Evolutionary conservation across 2,888 invertebrate genomes (phyloP), one percentile per base, ranked within the genome.

Genomic region (Xanthia icteritia): DNA sequence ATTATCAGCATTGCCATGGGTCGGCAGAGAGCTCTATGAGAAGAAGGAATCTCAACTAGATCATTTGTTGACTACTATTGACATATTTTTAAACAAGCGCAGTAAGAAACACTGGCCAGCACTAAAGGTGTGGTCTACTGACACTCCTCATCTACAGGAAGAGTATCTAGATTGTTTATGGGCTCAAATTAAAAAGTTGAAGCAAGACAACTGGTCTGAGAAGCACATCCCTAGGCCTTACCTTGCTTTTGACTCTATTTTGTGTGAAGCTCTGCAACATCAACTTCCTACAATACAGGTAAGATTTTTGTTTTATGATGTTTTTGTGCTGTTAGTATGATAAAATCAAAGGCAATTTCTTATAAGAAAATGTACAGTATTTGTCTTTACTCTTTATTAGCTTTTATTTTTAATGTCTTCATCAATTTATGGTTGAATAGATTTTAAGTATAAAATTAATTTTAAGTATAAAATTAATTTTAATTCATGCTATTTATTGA

Each of bases 81-180:
- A 99, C 92, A 96, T 97, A 31, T 99, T 99, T 94, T 96, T 99
- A 61, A 98, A 98, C 89, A 99, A 99, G 93, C 97, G 99, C 66
- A 98, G 98, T 81, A 99, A 99, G 93, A 98, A 99, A 90, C 99
- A 99, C 94, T 98, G 99, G 91, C 98, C 98, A 86, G 99, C 99
- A 4, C 95, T 99, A 64, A 97, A 99, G 93, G 99, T 99, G 0
- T 99, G 99, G 99, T 98, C 98, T 0, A 97, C 98, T n/a, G 99
- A 99, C 91, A 97, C 98, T 0, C 99, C 99, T 39, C 99, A 99
- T 96, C 98, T 99, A 0, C 99, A 99, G 93, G 99, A 99, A 93
- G 98, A 98, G 97, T 99, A 99, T 94, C 96, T 99, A 82, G 99
- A 99, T 92, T 99, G 99, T 91, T 97, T 99, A 20, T 99, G 99